A percentile compares a stretch with the other conserved stretches of the same genome.
Conservation (phyloP, 2,113 vertebrate species). For the Tenebrosternarchus preto region DNA sequence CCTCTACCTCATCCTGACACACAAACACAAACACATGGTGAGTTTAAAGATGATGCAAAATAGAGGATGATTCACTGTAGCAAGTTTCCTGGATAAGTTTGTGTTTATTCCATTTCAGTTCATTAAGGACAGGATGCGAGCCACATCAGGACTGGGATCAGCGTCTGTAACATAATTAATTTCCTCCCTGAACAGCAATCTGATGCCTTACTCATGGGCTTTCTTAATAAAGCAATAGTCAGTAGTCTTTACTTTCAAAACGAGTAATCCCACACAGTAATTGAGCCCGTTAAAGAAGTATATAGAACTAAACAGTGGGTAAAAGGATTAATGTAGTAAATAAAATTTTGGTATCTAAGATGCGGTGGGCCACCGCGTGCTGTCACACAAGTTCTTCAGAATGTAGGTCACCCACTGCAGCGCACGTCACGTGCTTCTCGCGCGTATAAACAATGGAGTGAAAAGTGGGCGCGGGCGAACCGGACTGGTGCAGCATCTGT, state of each 20-base stretch:
- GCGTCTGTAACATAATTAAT: neutral
- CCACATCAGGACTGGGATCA: neutral
- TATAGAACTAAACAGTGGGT: conserved; percentile 28
- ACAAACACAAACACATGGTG: conserved; percentile 29
- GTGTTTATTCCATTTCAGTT: neutral
- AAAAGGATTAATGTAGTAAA: conserved; percentile 17
- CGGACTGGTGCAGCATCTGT: conserved; percentile 53
- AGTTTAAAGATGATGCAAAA: too few species aligned
- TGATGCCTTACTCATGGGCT: neutral
- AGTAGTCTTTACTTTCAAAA: conserved; percentile 18
- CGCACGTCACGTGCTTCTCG: conserved; percentile 49
- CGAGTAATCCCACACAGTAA: conserved; percentile 28
- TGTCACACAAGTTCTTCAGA: conserved; percentile 34
- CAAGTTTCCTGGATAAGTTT: too few species aligned
- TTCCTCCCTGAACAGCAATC: neutral
- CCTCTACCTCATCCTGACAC: conserved; percentile 93
- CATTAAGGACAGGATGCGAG: neutral
- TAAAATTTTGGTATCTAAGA: conserved; percentile 13
- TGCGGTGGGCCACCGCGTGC: conserved; percentile 37
- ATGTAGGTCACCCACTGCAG: conserved; percentile 62
- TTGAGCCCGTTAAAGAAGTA: conserved; percentile 37
- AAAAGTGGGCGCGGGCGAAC: conserved; percentile 34
- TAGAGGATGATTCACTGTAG: too few species aligned
- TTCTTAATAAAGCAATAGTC: conserved; percentile 25
- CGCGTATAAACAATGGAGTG: conserved; percentile 58